These are phyloP conservation scores for Bimastos eiseni DNA, from an alignment of 2,888 invertebrate genomes.

Conservation along the genomic window DNA sequence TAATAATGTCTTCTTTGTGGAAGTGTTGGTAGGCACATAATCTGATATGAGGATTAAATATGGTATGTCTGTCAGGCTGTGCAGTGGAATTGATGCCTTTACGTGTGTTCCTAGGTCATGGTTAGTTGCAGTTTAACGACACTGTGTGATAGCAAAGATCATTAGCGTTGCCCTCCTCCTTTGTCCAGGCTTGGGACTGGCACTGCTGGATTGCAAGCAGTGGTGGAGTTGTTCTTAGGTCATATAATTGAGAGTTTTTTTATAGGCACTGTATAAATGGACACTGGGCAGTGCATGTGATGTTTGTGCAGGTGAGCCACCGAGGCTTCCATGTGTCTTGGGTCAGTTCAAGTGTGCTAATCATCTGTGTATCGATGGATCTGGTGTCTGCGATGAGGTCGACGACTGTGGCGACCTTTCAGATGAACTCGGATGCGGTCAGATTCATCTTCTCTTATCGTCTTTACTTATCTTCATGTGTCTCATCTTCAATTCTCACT, in stretches of 20 bases:
- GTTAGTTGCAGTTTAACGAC: no score
- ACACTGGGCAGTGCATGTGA: background rate
- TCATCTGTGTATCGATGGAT: conserved; percentile 51
- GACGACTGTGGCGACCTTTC: conserved; percentile 57
- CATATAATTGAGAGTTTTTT: background rate
- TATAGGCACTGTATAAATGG: background rate
- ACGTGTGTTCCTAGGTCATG: no score
- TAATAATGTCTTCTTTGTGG: background rate
- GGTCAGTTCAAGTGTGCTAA: conserved; percentile 88
- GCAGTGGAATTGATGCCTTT: no score
- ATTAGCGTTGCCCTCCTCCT: no score
- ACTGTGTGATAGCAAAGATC: no score
- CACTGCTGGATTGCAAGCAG: no score
- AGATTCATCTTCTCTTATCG: conserved; percentile 51
- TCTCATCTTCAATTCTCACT: background rate
- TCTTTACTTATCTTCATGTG: background rate
- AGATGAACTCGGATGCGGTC: conserved; percentile 74
- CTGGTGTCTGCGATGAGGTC: conserved; percentile 53
- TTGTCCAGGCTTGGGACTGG: no score
- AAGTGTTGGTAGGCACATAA: background rate
- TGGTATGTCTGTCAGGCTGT: no score
- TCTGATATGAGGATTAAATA: no score
- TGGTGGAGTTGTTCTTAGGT: no score
- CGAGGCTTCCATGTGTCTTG: conserved; percentile 58
- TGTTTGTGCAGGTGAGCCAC: conserved; percentile 61